Evolutionary conservation across 2,888 invertebrate species (phyloP).

Genomic region (Nephrotoma guestfalica): DNA sequence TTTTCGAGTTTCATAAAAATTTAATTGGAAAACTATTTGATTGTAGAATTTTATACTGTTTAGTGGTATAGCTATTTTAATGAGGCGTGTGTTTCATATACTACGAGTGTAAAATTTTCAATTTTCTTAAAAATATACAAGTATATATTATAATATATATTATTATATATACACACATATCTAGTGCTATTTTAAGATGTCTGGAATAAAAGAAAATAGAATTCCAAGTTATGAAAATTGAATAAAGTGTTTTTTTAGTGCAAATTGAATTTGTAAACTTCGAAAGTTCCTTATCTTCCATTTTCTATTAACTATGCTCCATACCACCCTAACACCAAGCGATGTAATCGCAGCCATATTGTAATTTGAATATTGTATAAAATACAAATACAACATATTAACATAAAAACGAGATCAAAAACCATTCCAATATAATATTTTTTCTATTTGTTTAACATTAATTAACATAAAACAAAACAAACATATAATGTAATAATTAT

Average conservation of each 20-base stretch:
- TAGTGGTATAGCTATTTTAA: neutral
- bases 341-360: neutral
- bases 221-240: neutral
- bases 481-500: neutral
- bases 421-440: neutral
- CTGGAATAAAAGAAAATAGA: neutral
- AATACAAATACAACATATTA: neutral
- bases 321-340: neutral
- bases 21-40: neutral
- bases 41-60: neutral
- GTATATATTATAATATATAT: too few relatives aligned
- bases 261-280: neutral
- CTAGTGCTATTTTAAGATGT: neutral
- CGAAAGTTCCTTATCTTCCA: too few relatives aligned
- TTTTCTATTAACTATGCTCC: neutral
- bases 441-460: neutral
- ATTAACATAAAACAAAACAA: neutral
- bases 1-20: neutral
- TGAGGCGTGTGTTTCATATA: neutral
- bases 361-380: neutral
- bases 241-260: neutral
- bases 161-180: neutral
- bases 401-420: neutral
- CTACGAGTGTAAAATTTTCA: neutral
- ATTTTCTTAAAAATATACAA: neutral